A percentile compares a stretch with the other conserved stretches of the same genome.
These are phyloP conservation scores for Anodontia alba DNA, from an alignment of 2,888 invertebrate species.

Conservation along the genomic window DNA sequence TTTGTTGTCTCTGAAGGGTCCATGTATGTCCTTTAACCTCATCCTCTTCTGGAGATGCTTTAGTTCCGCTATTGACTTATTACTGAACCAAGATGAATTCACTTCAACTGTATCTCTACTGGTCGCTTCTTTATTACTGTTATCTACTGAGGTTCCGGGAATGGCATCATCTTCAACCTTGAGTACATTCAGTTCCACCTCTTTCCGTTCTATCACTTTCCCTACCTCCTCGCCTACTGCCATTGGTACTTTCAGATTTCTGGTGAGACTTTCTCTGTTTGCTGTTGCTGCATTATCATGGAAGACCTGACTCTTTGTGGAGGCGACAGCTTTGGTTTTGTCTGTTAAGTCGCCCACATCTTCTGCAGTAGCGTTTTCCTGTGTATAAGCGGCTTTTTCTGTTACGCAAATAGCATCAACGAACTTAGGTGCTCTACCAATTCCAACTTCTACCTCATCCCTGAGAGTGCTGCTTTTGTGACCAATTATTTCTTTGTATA, in stretches of 20 bases:
- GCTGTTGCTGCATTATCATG: not conserved
- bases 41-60: constrained; percentile 8
- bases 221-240: not conserved
- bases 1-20: not conserved
- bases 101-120: not conserved
- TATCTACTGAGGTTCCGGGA: not conserved
- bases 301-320: too few relatives aligned
- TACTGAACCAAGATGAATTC: not conserved
- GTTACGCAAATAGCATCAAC: not conserved
- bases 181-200: constrained; percentile 1
- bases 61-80: constrained; percentile 4
- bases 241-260: not conserved
- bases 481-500: not conserved
- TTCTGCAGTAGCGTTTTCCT: too few relatives aligned
- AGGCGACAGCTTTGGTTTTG: not conserved
- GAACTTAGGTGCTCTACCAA: not conserved
- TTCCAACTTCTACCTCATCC: not conserved
- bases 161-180: not conserved
- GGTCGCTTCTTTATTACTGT: not conserved
- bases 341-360: not conserved
- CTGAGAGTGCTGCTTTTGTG: not conserved
- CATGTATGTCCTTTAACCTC: constrained; percentile 20
- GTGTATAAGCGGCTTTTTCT: not conserved
- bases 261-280: not conserved
- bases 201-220: not conserved